phyloP scores from a whole-genome alignment of 2,797 vertebrate species.

The Hypotaenidia philippensis region DNA sequence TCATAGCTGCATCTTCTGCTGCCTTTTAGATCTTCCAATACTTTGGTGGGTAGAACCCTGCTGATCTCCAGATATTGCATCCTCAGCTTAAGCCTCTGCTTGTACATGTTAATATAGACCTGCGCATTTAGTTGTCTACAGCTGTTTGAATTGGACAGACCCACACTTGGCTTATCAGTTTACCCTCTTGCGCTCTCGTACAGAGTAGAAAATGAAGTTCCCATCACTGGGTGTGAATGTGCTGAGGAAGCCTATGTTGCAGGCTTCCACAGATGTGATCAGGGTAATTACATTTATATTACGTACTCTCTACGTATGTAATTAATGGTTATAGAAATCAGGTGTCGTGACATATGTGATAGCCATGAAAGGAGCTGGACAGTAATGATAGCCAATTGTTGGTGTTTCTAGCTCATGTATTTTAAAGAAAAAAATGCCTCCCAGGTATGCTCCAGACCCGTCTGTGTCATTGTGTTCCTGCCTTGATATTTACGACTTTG shows the following conservation, averaged over 20 bases:
- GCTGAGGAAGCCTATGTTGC: neutral
- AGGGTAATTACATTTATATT: neutral
- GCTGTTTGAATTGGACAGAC: constrained; percentile 48
- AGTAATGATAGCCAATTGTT: neutral
- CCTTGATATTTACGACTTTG: neutral
- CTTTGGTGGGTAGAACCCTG: constrained; percentile 31
- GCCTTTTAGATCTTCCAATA: neutral
- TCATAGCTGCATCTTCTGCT: constrained; percentile 17
- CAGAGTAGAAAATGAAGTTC: constrained; percentile 8
- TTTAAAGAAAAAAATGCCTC: neutral
- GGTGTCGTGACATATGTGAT: neutral
- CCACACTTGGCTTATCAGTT: neutral
- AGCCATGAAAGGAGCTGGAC: neutral
- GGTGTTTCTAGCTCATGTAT: neutral
- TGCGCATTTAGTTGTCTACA: constrained; percentile 19
- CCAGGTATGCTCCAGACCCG: neutral
- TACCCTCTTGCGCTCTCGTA: constrained; percentile 5
- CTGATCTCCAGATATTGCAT: constrained; percentile 44
- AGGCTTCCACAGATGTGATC: neutral
- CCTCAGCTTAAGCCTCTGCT: constrained; percentile 40
- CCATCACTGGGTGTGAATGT: neutral
- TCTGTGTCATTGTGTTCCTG: neutral
- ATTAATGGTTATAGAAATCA: neutral
- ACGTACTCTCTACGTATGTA: neutral
- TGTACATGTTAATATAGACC: constrained; percentile 35